phyloP scores from a whole-genome alignment of 2,888 invertebrate genomes.

The Lottia gigantea region DNA sequence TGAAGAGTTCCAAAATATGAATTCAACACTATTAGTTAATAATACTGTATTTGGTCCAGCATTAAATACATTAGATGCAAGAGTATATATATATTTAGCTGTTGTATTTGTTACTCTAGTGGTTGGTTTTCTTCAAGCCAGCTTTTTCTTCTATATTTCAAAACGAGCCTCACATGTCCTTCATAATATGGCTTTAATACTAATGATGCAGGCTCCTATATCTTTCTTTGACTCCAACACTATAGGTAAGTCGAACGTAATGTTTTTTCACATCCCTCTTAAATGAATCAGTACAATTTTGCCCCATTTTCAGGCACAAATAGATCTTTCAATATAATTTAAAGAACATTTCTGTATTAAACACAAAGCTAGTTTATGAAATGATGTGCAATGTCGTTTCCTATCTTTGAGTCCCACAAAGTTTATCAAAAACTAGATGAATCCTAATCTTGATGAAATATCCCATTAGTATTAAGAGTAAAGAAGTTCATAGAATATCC shows the following conservation, averaged over 20 bases:
- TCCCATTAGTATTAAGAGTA: too few relatives aligned
- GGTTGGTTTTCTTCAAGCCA: constrained; percentile 40
- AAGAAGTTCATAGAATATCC: too few relatives aligned
- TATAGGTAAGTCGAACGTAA: constrained; percentile 26
- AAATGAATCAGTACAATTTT: too few relatives aligned
- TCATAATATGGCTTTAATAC: constrained; percentile 38
- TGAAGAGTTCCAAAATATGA: constrained; percentile 30
- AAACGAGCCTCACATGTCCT: constrained; percentile 32
- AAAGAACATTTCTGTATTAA: too few relatives aligned
- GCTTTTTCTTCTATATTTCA: constrained; percentile 40
- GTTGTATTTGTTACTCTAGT: constrained; percentile 36
- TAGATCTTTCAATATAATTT: too few relatives aligned
- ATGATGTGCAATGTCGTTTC: too few relatives aligned
- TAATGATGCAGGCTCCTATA: constrained; percentile 42
- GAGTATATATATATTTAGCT: constrained; percentile 42
- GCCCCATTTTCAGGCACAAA: too few relatives aligned
- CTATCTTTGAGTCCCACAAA: too few relatives aligned
- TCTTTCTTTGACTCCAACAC: constrained; percentile 39
- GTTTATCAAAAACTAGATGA: too few relatives aligned
- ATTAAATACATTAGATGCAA: constrained; percentile 27
- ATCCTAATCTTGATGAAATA: too few relatives aligned
- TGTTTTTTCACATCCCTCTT: too few relatives aligned
- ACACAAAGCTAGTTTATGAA: too few relatives aligned
- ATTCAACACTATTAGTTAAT: background rate
- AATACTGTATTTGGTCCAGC: constrained; percentile 1